phyloP scores from a whole-genome alignment of 2,888 invertebrate genomes.

The Nephrotoma guestfalica region DNA sequence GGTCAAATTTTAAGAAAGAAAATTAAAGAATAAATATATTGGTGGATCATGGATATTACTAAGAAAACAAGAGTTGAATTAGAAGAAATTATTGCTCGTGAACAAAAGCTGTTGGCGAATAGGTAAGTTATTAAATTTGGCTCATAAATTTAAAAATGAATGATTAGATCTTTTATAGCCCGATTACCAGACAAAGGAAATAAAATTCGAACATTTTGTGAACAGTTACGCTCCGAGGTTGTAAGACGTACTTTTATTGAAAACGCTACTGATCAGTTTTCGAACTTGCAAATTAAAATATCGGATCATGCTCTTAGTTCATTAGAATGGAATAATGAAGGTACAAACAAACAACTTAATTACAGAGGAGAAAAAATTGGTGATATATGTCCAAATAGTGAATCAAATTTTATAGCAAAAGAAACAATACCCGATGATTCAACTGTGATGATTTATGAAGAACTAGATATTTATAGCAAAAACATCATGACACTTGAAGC shows the following conservation, averaged over 20 bases:
- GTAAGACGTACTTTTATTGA: conserved; percentile 2
- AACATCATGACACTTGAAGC: conserved; percentile 1
- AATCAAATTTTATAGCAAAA: conserved; percentile 2
- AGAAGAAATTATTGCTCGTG: conserved; percentile 25
- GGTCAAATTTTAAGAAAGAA: too few relatives aligned
- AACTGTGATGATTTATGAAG: neutral
- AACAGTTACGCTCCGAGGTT: conserved; percentile 1
- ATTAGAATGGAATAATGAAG: conserved; percentile 7
- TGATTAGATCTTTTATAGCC: neutral
- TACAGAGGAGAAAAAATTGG: neutral
- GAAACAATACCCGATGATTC: neutral
- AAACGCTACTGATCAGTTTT: neutral
- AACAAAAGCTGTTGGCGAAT: conserved; percentile 22
- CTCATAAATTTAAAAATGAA: neutral
- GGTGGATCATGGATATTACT: conserved; percentile 11
- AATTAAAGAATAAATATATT: too few relatives aligned
- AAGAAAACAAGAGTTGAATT: conserved; percentile 20
- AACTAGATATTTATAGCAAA: neutral
- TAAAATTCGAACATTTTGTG: conserved; percentile 5
- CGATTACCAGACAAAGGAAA: conserved; percentile 8
- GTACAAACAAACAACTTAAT: neutral
- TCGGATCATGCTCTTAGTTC: neutral
- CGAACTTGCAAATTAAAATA: conserved; percentile 2
- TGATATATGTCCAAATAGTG: neutral
- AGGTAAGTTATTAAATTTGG: conserved; percentile 20